These are phyloP conservation scores for Nansenia antarctica DNA, from an alignment of 2,113 vertebrate species.

Conservation along the genomic window DNA sequence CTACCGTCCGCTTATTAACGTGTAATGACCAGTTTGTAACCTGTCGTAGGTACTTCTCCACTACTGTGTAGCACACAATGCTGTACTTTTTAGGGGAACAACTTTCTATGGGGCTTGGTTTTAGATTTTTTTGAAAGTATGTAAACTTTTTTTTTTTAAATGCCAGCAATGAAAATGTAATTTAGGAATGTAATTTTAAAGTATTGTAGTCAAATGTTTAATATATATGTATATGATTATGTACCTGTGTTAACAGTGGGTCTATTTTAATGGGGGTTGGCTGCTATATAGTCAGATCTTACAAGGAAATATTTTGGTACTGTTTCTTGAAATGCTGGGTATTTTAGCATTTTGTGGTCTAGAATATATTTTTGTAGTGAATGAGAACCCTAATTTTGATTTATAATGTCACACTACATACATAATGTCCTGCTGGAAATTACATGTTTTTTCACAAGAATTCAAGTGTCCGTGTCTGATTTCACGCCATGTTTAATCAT, in stretches of 20 bases:
- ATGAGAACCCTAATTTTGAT: slow-evolving; percentile 64
- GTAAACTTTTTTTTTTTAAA: slow-evolving; percentile 65
- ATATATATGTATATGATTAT: slow-evolving; percentile 75
- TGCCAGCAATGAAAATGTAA: slow-evolving; percentile 63
- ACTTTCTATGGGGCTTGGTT: slow-evolving; percentile 53
- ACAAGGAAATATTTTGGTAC: slow-evolving; percentile 81
- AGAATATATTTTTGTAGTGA: slow-evolving; percentile 83
- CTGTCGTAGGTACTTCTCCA: slow-evolving; percentile 82
- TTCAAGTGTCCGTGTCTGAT: slow-evolving; percentile 24
- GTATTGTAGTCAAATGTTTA: slow-evolving; percentile 81
- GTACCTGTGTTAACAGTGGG: slow-evolving; percentile 76
- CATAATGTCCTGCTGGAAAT: slow-evolving; percentile 63
- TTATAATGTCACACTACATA: slow-evolving; percentile 77
- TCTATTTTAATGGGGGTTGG: slow-evolving; percentile 74
- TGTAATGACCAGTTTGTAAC: slow-evolving; percentile 61
- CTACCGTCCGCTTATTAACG: slow-evolving; percentile 49
- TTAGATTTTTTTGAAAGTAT: slow-evolving; percentile 38
- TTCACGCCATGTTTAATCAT: not conserved
- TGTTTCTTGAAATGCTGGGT: slow-evolving; percentile 72
- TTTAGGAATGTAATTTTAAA: slow-evolving; percentile 79
- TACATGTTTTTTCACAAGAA: slow-evolving; percentile 61
- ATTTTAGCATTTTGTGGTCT: slow-evolving; percentile 65
- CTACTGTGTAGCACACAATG: slow-evolving; percentile 63
- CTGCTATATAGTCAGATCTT: slow-evolving; percentile 78
- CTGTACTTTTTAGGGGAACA: slow-evolving; percentile 53